Evolutionary conservation across 2,113 vertebrate genomes (phyloP).

Genomic region (Gymnorhina tibicen): DNA sequence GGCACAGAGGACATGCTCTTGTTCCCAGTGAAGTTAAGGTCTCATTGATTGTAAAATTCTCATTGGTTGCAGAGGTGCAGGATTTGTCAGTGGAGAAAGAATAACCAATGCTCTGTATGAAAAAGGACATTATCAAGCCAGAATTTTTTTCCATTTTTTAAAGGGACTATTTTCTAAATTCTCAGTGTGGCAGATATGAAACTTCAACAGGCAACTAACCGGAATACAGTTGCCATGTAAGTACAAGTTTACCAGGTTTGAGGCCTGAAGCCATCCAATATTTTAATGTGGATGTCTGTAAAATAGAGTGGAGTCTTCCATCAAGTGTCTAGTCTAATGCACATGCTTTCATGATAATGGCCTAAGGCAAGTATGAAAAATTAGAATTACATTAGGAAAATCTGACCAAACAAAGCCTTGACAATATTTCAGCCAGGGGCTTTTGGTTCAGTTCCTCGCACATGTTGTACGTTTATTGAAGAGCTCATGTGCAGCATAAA

Average conservation of each 20-base stretch:
- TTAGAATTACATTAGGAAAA: neutral
- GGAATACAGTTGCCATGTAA: neutral
- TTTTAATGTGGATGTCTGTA: neutral
- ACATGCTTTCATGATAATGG: neutral
- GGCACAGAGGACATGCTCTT: neutral
- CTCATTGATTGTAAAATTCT: neutral
- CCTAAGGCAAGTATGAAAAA: neutral
- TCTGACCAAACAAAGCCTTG: conserved; percentile 4
- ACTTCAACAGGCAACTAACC: neutral
- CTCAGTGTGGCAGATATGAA: neutral
- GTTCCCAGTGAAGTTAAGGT: neutral
- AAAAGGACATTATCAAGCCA: neutral
- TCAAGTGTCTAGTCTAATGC: neutral
- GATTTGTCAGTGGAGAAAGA: neutral
- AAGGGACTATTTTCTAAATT: neutral
- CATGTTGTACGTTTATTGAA: neutral
- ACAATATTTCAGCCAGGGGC: neutral
- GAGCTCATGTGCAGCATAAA: conserved; percentile 1
- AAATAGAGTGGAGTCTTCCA: neutral
- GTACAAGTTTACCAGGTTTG: neutral
- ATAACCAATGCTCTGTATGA: neutral
- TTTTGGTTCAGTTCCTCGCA: neutral
- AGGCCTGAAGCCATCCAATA: neutral
- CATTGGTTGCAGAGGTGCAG: neutral
- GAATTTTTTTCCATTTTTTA: neutral